Evolutionary conservation across 2,888 invertebrate species (phyloP).

Genomic region (Blastobasis lacticolella): DNA sequence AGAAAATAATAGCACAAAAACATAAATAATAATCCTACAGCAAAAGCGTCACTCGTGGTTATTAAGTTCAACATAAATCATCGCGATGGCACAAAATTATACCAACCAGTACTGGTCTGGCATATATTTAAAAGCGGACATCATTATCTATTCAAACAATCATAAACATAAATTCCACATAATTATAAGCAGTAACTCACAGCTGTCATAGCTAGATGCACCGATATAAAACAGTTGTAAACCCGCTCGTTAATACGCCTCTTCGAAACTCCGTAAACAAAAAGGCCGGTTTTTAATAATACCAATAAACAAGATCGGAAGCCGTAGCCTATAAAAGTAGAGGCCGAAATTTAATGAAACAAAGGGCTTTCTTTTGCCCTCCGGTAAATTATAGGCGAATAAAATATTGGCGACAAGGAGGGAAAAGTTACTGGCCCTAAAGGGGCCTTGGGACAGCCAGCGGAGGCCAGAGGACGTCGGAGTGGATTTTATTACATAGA

Average conservation of each 20-base stretch:
- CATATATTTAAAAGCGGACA: too few relatives aligned
- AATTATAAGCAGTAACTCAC: background rate
- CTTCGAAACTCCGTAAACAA: background rate
- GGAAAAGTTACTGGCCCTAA: slow-evolving; percentile 56
- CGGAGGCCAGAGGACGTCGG: slow-evolving; percentile 28
- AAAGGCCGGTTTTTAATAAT: background rate
- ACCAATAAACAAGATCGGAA: background rate
- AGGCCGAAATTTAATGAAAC: slow-evolving; percentile 48
- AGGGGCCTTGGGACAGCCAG: slow-evolving; percentile 42
- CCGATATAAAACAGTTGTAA: background rate
- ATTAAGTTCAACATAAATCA: too few relatives aligned
- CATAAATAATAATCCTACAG: background rate
- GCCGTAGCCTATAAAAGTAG: slow-evolving; percentile 28
- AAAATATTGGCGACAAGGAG: slow-evolving; percentile 57
- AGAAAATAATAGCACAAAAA: too few relatives aligned
- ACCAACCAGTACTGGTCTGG: too few relatives aligned
- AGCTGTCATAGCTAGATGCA: background rate
- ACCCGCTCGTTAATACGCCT: background rate
- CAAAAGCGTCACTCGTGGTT: too few relatives aligned
- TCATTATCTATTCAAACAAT: slow-evolving; percentile 2
- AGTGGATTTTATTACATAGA: slow-evolving; percentile 58
- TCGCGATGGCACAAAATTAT: too few relatives aligned
- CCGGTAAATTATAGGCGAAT: slow-evolving; percentile 55
- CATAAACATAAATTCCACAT: slow-evolving; percentile 1
- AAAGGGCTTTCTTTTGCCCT: slow-evolving; percentile 36